Evolutionary conservation across 2,113 vertebrate genomes (phyloP), one percentile per base, ranked within the genome.

Genomic region (Cephalopholis sonnerati): DNA sequence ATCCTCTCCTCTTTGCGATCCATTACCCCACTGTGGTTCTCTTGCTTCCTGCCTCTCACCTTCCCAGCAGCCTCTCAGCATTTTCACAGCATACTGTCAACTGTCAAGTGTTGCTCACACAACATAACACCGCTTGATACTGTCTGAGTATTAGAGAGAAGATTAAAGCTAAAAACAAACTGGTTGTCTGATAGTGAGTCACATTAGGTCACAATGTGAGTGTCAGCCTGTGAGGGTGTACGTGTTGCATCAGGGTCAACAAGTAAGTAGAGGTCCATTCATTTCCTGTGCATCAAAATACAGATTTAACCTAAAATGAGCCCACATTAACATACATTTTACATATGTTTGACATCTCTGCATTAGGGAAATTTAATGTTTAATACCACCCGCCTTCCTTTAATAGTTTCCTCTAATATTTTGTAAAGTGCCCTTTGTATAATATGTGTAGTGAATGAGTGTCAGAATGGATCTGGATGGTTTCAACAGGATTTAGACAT

Each of bases 51-150:
- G 39, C 51, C 44, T 88, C 74, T 89, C 83, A 82, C 59, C 72
- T 75, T 81, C 70, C 69, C 61, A 63, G 68, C 69, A 81, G 63
- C 78, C 81, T 74, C 69, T 53, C 12, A 46, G 75, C 32, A 6
- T 39, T 91, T 73, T 81, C 84, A 78, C 82, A 81, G 89, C 65
- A 27, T 15, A 84, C 39, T 7, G 64, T 68, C 73, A 75, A 64
- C 75, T 78, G 73, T n/a, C 46, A 81, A 70, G 44, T 63, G 32
- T 46, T 66, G 29, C 61, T 84, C 72, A 74, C 67, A 77, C 67
- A 77, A 66, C 50, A 63, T 53, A 58, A 77, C 70, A 55, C 18
- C n/a, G 55, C 48, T 44, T 73, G 22, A 68, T 67, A 41, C 17
- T 36, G 17, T 59, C 20, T 51, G 41, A 64, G 57, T 44, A 50